Percentiles rank a stretch among this genome's conserved stretches.
Evolutionary conservation across 2,797 vertebrate species (phyloP).

Genomic region (Propithecus perrieri): DNA sequence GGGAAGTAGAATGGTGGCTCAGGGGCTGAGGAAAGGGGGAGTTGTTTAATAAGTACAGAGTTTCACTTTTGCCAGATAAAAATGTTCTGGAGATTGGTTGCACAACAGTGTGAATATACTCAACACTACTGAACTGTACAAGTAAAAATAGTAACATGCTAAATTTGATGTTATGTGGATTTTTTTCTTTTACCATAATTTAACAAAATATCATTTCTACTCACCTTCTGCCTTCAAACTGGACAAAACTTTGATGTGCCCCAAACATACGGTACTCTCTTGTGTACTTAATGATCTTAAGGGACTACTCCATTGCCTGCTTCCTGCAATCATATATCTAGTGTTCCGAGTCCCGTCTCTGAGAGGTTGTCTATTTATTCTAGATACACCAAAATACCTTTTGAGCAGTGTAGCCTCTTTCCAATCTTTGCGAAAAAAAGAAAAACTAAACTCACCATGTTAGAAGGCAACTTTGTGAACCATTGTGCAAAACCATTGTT

Average conservation of each 20-base stretch:
- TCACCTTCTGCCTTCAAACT: neutral
- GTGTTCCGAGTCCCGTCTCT: neutral
- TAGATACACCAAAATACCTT: neutral
- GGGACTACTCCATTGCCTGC: neutral
- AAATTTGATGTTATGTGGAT: neutral
- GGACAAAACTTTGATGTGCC: neutral
- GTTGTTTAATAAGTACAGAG: neutral
- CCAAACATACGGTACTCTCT: neutral
- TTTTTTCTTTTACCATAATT: neutral
- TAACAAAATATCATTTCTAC: neutral
- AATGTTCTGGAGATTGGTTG: neutral
- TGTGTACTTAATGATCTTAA: neutral
- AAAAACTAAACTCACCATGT: neutral
- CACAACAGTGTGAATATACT: neutral
- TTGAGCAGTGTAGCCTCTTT: neutral
- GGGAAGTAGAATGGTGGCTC: neutral
- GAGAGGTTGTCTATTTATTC: neutral
- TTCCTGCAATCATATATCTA: neutral
- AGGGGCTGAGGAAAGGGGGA: neutral
- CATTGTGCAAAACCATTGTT: neutral
- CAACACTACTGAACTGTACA: neutral
- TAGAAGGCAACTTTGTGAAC: neutral
- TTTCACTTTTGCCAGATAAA: neutral
- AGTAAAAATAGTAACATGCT: neutral
- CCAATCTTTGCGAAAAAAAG: neutral